Evolutionary conservation across 2,888 invertebrate species (phyloP).

Genomic region (Nemurella pictetii): DNA sequence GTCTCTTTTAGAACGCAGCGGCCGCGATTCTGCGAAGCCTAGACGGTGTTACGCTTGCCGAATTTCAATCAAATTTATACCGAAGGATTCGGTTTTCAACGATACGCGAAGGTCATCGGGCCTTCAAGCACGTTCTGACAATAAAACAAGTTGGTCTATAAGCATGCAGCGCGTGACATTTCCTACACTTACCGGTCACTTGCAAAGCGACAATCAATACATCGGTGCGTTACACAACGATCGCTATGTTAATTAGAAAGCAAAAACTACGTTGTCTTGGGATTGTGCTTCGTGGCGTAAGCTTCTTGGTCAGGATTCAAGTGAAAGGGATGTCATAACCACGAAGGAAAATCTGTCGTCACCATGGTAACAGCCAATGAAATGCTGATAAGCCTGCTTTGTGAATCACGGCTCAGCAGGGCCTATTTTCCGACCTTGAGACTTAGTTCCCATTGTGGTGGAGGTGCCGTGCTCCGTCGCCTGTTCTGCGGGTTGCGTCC

Average conservation of each 20-base stretch:
- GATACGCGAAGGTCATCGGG: neutral
- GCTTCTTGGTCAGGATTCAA: no score
- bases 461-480: neutral
- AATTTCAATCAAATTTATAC: neutral
- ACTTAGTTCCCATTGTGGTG: no score
- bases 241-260: neutral
- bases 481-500: neutral
- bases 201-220: neutral
- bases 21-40: neutral
- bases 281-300: no score
- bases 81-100: neutral
- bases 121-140: neutral
- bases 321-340: no score
- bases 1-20: neutral
- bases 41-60: neutral
- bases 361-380: no score
- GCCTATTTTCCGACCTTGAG: no score
- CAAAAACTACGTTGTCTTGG: neutral
- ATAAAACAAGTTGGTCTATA: neutral
- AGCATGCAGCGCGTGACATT: neutral
- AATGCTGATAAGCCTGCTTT: no score
- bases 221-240: neutral
- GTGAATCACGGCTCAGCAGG: no score
- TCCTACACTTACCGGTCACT: neutral
- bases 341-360: no score